Percentiles rank a stretch among this genome's conserved stretches.
These are phyloP conservation scores for Platyura marginata DNA, from an alignment of 1,140 invertebrate species.

Conservation along the genomic window DNA sequence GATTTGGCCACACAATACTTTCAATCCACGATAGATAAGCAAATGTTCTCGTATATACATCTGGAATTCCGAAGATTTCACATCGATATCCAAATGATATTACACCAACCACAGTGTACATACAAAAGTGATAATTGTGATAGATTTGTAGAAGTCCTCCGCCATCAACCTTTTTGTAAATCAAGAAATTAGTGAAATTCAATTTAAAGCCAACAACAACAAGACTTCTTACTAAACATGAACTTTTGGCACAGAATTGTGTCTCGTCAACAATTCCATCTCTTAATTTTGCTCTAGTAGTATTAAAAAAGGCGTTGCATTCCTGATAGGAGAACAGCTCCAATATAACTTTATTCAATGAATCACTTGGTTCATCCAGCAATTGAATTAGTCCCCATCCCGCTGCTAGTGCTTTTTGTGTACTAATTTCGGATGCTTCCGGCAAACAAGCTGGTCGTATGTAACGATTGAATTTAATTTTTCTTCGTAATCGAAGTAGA, in stretches of 20 bases:
- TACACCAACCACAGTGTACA: conserved; percentile 14
- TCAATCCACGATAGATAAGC: conserved; percentile 19
- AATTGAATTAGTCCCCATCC: conserved; percentile 31
- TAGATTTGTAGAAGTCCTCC: conserved; percentile 12
- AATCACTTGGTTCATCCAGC: conserved; percentile 20
- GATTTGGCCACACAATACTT: conserved; percentile 15
- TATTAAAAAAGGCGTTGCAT: conserved; percentile 11
- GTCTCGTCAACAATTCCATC: conserved; percentile 26
- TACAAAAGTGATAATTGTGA: conserved; percentile 11
- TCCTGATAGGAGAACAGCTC: conserved; percentile 13
- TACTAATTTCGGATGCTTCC: conserved; percentile 8
- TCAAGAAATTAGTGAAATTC: not conserved
- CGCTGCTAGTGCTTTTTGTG: conserved; percentile 20
- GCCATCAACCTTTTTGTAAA: not conserved
- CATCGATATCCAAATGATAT: conserved; percentile 13
- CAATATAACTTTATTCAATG: conserved; percentile 30
- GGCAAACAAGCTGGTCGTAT: conserved; percentile 33
- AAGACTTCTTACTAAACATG: conserved; percentile 7
- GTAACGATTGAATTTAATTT: conserved; percentile 26
- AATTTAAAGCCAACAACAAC: not conserved
- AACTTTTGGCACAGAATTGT: conserved; percentile 44
- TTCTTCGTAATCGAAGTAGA: conserved; percentile 25
- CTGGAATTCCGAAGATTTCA: conserved; percentile 10
- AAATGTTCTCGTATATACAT: conserved; percentile 16
- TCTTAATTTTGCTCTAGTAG: conserved; percentile 23